Base-by-base conservation (phyloP, 1,140 invertebrate species). In the Homarus americanus region DNA sequence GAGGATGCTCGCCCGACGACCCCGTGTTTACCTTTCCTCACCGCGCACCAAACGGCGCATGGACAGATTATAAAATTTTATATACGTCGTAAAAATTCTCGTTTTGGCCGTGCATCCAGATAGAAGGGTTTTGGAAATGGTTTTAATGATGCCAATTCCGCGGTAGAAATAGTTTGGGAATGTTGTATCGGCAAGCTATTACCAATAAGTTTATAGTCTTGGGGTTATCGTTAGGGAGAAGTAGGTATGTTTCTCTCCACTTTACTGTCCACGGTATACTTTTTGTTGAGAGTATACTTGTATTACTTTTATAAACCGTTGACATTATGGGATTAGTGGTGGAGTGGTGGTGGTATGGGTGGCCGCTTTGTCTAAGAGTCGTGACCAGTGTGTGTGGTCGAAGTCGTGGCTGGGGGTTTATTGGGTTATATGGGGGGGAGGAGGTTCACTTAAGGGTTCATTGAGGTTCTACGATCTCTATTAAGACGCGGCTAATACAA, bases 31-130 rank as follows among this genome's bases (percentile, higher is more conserved):
- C 83, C 72, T 72, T 85, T 73, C 44, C 76, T 79, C 76, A n/a
- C 24, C 79, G 80, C 80, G 80, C 80, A 82, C 53, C 85, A 87
- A 87, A 78, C 85, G 85, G 85, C 85, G 85, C 85, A 87, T 87
- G 85, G 85, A 87, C 85, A 87, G 85, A 87, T 87, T 87, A 87
- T 87, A 87, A 87, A 87, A 87, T 87, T 87, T 87, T 87, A 87
- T 87, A 87, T 87, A 49, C 85, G 85, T 87, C 85, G 85, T 87
- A 87, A 87, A 87, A 87, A 87, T 87, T 87, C 85, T 87, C 85
- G 85, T 87, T 87, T 87, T 87, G 85, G 85, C 75, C 85, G 85
- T 63, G 85, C 85, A 87, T 87, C 85, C 85, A 87, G 85, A 87
- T 87, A 87, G 85, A 87, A 87, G 85, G 85, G 85, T 87, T 87